These are phyloP conservation scores for Eupristina koningsbergeri DNA, from an alignment of 1,140 invertebrate genomes.

Conservation along the genomic window DNA sequence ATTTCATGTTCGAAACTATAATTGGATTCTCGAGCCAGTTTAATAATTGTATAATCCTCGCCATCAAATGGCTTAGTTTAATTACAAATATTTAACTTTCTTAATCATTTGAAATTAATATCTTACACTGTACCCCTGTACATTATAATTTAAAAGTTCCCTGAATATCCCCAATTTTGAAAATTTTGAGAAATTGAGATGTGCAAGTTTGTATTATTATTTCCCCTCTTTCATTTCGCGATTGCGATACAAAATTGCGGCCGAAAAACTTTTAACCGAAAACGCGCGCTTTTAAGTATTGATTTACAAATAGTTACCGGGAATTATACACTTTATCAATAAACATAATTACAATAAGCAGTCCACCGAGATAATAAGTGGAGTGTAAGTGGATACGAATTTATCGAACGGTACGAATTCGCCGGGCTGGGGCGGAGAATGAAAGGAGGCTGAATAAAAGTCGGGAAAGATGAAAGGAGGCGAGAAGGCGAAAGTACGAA, in stretches of 20 bases:
- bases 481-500: not conserved
- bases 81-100: not conserved
- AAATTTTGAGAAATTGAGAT: not conserved
- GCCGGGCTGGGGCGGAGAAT: no score
- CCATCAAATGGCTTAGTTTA: not conserved
- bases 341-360: not conserved
- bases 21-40: conserved; percentile 15
- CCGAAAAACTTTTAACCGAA: no score
- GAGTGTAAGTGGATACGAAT: conserved; percentile 1
- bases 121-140: not conserved
- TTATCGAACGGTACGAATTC: conserved; percentile 2
- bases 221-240: no score
- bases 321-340: not conserved
- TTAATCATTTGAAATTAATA: no score
- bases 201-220: no score
- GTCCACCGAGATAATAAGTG: not conserved
- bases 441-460: conserved; percentile 34
- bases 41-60: conserved; percentile 18
- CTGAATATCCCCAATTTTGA: not conserved
- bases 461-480: conserved; percentile 34
- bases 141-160: not conserved
- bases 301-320: not conserved
- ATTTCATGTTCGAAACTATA: conserved; percentile 25
- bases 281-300: not conserved
- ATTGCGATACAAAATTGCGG: not conserved